phyloP scores from a whole-genome alignment of 2,113 vertebrate species.

The Heterotis niloticus region DNA sequence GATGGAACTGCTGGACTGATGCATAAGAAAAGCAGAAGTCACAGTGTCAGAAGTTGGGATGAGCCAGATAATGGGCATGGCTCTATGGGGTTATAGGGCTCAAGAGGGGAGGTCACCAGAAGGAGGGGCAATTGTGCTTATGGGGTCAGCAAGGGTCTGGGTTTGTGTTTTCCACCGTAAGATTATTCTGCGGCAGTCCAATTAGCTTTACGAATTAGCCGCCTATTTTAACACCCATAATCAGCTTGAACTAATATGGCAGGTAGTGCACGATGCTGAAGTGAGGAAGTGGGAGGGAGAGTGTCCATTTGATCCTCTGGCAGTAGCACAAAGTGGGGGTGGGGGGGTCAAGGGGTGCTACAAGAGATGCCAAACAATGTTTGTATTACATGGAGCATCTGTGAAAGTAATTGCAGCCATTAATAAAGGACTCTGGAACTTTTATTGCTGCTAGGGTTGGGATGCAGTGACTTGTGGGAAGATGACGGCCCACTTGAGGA shows the following conservation, averaged over 20 bases:
- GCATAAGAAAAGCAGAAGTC: background rate
- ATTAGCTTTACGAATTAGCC: constrained; percentile 12
- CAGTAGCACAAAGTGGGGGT: no score
- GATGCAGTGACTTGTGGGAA: background rate
- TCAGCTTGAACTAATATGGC: constrained; percentile 33
- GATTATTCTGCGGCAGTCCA: constrained; percentile 12
- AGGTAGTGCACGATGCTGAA: constrained; percentile 1
- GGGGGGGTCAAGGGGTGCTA: background rate
- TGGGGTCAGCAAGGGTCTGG: background rate
- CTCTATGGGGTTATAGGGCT: no score
- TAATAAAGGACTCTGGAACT: background rate
- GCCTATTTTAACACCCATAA: constrained; percentile 39
- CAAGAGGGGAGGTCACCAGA: background rate
- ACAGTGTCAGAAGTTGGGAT: background rate
- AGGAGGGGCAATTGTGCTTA: background rate
- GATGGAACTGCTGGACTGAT: background rate
- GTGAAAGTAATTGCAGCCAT: background rate
- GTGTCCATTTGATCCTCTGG: background rate
- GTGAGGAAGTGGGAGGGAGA: background rate
- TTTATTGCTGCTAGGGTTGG: background rate
- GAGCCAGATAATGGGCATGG: no score
- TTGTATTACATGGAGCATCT: background rate
- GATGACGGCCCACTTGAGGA: constrained; percentile 3
- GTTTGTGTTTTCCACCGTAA: background rate
- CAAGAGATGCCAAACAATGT: background rate